Evolutionary conservation across 2,888 invertebrate species (phyloP).

Genomic region (Agrypnus murinus): DNA sequence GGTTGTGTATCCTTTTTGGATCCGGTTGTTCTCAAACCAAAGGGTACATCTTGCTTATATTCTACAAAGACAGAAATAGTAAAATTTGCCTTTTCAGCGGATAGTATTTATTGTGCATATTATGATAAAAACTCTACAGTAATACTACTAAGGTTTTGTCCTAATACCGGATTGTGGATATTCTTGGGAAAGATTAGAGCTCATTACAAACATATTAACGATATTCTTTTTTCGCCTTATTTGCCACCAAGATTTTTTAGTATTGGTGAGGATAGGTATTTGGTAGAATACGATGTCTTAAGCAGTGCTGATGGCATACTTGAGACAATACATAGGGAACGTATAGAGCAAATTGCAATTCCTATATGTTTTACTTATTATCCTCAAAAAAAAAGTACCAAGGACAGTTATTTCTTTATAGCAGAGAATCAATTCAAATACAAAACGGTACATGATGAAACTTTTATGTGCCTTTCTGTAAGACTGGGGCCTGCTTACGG

Average conservation of each 20-base stretch:
- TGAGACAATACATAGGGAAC: conserved; percentile 59
- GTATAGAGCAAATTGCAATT: conserved; percentile 78
- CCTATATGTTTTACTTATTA: conserved; percentile 75
- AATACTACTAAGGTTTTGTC: conserved; percentile 72
- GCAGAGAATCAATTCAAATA: conserved; percentile 82
- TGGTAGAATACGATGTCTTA: conserved; percentile 76
- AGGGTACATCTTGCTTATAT: conserved; percentile 70
- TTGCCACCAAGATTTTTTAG: conserved; percentile 73
- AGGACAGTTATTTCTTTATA: conserved; percentile 71
- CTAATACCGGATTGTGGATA: conserved; percentile 70
- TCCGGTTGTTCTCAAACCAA: conserved; percentile 73
- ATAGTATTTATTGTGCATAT: conserved; percentile 75
- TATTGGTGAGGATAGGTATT: conserved; percentile 75
- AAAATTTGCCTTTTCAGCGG: conserved; percentile 73
- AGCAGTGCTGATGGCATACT: conserved; percentile 64
- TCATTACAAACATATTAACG: conserved; percentile 76
- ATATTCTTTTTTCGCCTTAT: conserved; percentile 74
- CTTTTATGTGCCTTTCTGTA: conserved; percentile 79
- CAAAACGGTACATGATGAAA: conserved; percentile 78
- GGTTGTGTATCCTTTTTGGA: conserved; percentile 77
- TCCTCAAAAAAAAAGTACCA: conserved; percentile 60
- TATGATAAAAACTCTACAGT: conserved; percentile 74
- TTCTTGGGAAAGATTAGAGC: conserved; percentile 77
- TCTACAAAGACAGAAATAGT: conserved; percentile 71
- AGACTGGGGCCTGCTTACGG: conserved; percentile 81